Conservation (phyloP, 2,113 vertebrate genomes). For the Ophthalmolycus amberensis region DNA sequence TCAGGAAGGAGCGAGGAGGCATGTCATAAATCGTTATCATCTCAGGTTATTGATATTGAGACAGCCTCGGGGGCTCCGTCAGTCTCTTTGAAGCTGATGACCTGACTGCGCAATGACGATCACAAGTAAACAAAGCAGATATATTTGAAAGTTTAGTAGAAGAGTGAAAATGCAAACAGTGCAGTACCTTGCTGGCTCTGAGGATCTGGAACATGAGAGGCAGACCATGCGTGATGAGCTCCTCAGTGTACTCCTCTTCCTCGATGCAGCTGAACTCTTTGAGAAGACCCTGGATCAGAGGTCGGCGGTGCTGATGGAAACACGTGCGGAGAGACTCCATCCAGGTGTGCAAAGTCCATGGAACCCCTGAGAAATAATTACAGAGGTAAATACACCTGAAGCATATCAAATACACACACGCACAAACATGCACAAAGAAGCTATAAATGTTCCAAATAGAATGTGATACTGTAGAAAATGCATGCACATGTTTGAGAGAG, state of each 20-base stretch:
- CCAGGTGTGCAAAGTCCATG: slow-evolving; percentile 97
- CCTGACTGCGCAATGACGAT: slow-evolving; percentile 5
- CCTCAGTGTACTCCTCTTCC: slow-evolving; percentile 95
- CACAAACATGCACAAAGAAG: neutral
- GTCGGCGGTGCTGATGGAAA: slow-evolving; percentile 93
- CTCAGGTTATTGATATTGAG: slow-evolving; percentile 55
- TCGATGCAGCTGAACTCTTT: slow-evolving; percentile 98
- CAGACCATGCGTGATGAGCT: slow-evolving; percentile 93
- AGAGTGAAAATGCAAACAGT: neutral
- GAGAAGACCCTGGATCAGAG: slow-evolving; percentile 93
- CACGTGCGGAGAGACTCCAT: slow-evolving; percentile 93
- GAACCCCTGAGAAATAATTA: slow-evolving; percentile 84
- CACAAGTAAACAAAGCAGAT: neutral
- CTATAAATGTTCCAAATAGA: neutral
- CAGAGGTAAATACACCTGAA: neutral
- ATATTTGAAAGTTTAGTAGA: neutral
- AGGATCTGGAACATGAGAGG: slow-evolving; percentile 97
- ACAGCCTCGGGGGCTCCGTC: slow-evolving; percentile 29
- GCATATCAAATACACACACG: neutral
- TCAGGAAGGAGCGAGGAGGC: slow-evolving; percentile 10
- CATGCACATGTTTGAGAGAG: neutral
- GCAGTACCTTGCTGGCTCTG: slow-evolving; percentile 93
- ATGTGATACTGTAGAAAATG: neutral
- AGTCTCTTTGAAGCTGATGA: slow-evolving; percentile 21
- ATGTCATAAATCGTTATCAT: slow-evolving; percentile 51